Evolutionary conservation across 1,140 invertebrate species (phyloP).

Genomic region (Drosophila neocordata): DNA sequence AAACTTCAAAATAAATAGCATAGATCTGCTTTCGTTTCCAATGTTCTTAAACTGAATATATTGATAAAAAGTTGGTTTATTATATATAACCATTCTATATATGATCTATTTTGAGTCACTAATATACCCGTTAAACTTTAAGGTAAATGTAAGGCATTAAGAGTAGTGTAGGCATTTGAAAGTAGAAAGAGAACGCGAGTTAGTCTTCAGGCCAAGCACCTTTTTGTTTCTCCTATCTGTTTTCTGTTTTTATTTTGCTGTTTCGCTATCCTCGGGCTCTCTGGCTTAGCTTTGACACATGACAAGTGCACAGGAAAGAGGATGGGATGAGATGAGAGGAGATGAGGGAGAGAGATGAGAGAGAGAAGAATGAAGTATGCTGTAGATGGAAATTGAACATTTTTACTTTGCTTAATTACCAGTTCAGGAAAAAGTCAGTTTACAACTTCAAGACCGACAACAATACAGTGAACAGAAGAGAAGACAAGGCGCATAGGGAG

Average conservation of each 20-base stretch:
- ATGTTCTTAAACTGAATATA: too few species aligned
- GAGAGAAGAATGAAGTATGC: neutral
- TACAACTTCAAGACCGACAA: conserved; percentile 44
- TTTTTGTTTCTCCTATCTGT: conserved; percentile 13
- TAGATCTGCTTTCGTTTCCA: too few species aligned
- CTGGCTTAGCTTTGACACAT: conserved; percentile 51
- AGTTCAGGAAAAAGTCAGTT: conserved; percentile 22
- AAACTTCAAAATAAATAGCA: too few species aligned
- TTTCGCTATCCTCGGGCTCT: conserved; percentile 35
- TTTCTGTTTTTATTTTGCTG: conserved; percentile 29
- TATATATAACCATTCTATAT: too few species aligned
- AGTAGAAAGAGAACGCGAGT: conserved; percentile 2
- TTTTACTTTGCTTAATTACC: conserved; percentile 43
- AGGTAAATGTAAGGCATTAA: neutral
- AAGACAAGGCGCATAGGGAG: neutral
- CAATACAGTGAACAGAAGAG: conserved; percentile 16
- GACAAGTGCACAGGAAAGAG: conserved; percentile 14
- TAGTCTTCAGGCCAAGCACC: conserved; percentile 15
- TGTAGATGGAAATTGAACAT: conserved; percentile 3
- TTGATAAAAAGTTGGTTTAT: too few species aligned
- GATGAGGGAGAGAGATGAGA: too few species aligned
- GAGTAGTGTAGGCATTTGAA: conserved; percentile 3
- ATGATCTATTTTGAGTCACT: too few species aligned
- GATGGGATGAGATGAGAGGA: neutral
- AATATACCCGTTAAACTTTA: neutral